A percentile compares a stretch with the other conserved stretches of the same genome.
Evolutionary conservation across 2,113 vertebrate genomes (phyloP).

Genomic region (Albula goreensis): DNA sequence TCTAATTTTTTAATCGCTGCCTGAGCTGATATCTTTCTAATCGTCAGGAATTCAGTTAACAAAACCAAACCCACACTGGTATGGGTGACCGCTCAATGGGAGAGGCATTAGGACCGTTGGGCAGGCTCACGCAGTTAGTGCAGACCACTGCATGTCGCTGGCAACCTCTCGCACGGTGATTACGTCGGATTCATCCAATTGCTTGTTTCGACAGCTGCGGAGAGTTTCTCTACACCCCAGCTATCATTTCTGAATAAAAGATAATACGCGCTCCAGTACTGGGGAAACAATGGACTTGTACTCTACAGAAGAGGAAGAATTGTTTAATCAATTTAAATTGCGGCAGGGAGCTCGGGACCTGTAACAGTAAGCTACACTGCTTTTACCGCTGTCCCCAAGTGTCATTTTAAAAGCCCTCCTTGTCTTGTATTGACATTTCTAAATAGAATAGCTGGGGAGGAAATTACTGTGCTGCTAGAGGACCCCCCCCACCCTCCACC

Average conservation of each 20-base stretch:
- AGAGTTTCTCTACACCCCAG: neutral
- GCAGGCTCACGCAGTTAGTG: too few species aligned
- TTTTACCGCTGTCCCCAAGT: neutral
- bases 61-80: neutral
- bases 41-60: neutral
- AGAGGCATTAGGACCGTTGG: too few species aligned
- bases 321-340: neutral
- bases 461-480: neutral
- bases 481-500: too few species aligned
- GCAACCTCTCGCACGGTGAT: too few species aligned
- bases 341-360: neutral
- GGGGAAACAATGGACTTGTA: neutral
- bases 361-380: neutral
- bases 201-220: too few species aligned
- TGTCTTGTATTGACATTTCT: conserved; percentile 22
- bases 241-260: neutral
- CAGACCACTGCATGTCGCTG: too few species aligned
- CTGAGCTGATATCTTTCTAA: neutral
- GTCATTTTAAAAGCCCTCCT: neutral
- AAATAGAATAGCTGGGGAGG: conserved; percentile 3
- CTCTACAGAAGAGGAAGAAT: neutral
- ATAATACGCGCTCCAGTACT: neutral
- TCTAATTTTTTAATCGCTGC: neutral
- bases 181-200: too few species aligned
- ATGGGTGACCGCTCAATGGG: neutral